A percentile compares a stretch with the other conserved stretches of the same genome.
These are phyloP conservation scores for Heteromurus nitidus DNA, from an alignment of 2,888 invertebrate genomes.

Conservation along the genomic window DNA sequence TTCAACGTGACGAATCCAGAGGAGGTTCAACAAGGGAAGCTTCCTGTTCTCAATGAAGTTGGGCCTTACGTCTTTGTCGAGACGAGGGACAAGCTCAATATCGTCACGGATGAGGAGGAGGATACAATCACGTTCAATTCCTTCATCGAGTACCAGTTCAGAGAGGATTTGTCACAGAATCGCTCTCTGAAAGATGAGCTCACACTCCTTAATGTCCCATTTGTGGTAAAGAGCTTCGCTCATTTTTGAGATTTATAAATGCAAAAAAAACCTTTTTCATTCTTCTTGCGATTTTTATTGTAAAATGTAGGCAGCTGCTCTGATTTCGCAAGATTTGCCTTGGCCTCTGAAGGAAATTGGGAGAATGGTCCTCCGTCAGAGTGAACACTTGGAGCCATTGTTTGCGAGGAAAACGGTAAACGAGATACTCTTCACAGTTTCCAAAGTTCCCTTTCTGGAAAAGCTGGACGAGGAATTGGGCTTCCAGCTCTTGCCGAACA, in stretches of 20 bases:
- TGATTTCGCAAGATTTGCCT: constrained; percentile 1
- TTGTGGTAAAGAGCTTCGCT: constrained; percentile 1
- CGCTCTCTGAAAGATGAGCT: background rate
- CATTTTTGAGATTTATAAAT: background rate
- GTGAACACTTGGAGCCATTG: constrained; percentile 16
- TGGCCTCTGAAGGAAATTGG: constrained; percentile 8
- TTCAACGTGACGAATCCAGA: constrained; percentile 64
- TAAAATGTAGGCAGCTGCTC: constrained; percentile 2
- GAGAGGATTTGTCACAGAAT: background rate
- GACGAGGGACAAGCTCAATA: constrained; percentile 10
- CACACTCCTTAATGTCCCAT: constrained; percentile 25
- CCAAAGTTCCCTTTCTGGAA: constrained; percentile 9
- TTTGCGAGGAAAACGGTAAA: constrained; percentile 7
- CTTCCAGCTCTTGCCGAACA: background rate
- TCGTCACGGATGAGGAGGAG: background rate
- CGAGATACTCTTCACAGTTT: constrained; percentile 11
- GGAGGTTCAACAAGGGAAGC: constrained; percentile 35
- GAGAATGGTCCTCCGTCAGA: background rate
- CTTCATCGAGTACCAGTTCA: constrained; percentile 27
- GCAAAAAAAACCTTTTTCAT: background rate
- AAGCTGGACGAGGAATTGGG: constrained; percentile 3
- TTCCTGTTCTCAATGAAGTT: constrained; percentile 49
- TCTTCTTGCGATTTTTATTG: background rate
- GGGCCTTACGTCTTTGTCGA: constrained; percentile 57
- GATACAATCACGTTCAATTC: constrained; percentile 36